Evolutionary conservation across 23 tunicate species (phyloP).

Genomic region (Phallusia fumigata): DNA sequence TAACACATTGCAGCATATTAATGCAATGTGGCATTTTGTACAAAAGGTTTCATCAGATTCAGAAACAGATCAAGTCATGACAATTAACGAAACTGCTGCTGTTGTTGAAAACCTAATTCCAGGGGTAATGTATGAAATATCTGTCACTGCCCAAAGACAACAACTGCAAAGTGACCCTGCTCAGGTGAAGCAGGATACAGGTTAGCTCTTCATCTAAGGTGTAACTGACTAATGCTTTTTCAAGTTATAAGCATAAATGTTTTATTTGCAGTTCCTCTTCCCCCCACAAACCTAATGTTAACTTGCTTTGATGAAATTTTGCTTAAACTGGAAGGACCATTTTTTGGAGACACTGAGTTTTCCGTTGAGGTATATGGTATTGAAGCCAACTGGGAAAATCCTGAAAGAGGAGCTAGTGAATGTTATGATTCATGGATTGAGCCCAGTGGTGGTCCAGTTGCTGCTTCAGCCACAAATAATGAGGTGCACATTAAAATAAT

Average conservation of each 20-base stretch:
- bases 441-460: slow-evolving; percentile 44
- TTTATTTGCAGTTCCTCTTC: slow-evolving; percentile 59
- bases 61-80: background rate
- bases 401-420: slow-evolving; percentile 55
- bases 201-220: slow-evolving; percentile 15
- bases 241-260: background rate
- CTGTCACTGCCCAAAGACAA: slow-evolving; percentile 25
- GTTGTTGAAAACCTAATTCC: slow-evolving; percentile 27
- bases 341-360: slow-evolving; percentile 33
- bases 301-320: slow-evolving; percentile 36
- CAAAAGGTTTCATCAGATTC: background rate
- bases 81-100: background rate
- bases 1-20: background rate
- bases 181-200: slow-evolving; percentile 53
- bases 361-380: slow-evolving; percentile 52
- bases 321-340: slow-evolving; percentile 36
- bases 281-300: slow-evolving; percentile 47
- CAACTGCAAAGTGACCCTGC: slow-evolving; percentile 44
- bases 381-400: slow-evolving; percentile 73
- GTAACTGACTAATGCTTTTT: background rate
- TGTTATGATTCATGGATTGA: slow-evolving; percentile 49
- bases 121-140: slow-evolving; percentile 51
- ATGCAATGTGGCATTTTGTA: background rate
- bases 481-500: slow-evolving; percentile 33
- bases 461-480: slow-evolving; percentile 31